A percentile compares a stretch with the other conserved stretches of the same genome.
These are phyloP conservation scores for Phlogophora meticulosa DNA, from an alignment of 2,888 invertebrate genomes.

Conservation along the genomic window DNA sequence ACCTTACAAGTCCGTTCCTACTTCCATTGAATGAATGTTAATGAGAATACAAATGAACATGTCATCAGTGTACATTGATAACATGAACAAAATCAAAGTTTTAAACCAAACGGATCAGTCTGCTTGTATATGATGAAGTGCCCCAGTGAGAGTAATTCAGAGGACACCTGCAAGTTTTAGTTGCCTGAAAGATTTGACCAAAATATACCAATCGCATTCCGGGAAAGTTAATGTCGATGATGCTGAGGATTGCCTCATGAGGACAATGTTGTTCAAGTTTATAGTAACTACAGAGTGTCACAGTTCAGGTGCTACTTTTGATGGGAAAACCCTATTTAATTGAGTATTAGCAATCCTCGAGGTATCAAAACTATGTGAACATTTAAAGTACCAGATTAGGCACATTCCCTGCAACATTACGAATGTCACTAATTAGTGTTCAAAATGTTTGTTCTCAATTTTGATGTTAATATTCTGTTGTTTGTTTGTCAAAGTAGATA, in stretches of 20 bases:
- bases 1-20: constrained; percentile 33
- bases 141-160: background rate
- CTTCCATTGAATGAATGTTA: constrained; percentile 35
- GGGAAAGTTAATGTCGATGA: background rate
- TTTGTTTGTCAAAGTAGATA: background rate
- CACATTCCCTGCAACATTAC: background rate
- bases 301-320: too few species aligned
- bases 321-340: background rate
- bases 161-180: background rate
- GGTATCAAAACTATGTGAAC: background rate
- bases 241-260: too few species aligned
- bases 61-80: background rate
- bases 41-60: constrained; percentile 22
- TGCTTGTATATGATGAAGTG: background rate
- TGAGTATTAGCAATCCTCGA: background rate
- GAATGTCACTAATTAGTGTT: too few species aligned
- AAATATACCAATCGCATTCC: background rate
- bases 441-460: too few species aligned
- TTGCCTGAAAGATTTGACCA: background rate
- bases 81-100: background rate
- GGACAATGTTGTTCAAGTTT: too few species aligned
- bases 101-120: background rate
- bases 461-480: background rate
- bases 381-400: background rate
- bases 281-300: too few species aligned